Base-by-base conservation (phyloP, 2,797 vertebrate genomes). In the Brotula barbata region DNA sequence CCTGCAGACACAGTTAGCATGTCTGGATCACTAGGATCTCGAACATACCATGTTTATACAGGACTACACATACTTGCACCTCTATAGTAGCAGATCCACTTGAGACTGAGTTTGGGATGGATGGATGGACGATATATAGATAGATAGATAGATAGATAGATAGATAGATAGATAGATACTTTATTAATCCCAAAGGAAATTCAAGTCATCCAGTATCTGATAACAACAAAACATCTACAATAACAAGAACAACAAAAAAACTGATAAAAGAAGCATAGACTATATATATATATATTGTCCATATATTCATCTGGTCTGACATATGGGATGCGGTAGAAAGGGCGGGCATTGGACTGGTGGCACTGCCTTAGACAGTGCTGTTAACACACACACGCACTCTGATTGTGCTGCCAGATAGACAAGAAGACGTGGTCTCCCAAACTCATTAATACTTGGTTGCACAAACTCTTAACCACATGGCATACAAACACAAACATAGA, bases 391-490 rank as follows among this genome's bases (percentile, higher is more conserved):
- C 34, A 41, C 9, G 42, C 51, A 25, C 33, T 34, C 58, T 44
- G 65, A 87, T 83, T 87, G 82, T 87, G 59, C 62, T 53, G 75
- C 77, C 88, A 89, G 85, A 88, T 87, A 84, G 75, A 77, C 16
- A 21, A 80, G 74, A 81, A 86, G 83, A 87, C 83, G 78, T 78
- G 78, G 71, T 61, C 79, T 81, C 58, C 49, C 73, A 63, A 76
- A 83, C 60, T 80, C 78, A 75, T 52, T 39, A 75, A 57, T 53
- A 45, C 59, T 74, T 48, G 23, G 50, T 71, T 55, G 55, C 56
- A 47, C 60, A 74, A 64, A 57, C 59, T 74, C 70, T 71, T 46
- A n/a, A 36, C 65, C 80, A 65, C 60, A 44, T 50, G 50, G 21
- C 40, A 48, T 65, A 73, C 58, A 58, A 67, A 67, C 57, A 69